Evolutionary conservation across 2,113 vertebrate species (phyloP).

Genomic region (Cynoglossus semilaevis): DNA sequence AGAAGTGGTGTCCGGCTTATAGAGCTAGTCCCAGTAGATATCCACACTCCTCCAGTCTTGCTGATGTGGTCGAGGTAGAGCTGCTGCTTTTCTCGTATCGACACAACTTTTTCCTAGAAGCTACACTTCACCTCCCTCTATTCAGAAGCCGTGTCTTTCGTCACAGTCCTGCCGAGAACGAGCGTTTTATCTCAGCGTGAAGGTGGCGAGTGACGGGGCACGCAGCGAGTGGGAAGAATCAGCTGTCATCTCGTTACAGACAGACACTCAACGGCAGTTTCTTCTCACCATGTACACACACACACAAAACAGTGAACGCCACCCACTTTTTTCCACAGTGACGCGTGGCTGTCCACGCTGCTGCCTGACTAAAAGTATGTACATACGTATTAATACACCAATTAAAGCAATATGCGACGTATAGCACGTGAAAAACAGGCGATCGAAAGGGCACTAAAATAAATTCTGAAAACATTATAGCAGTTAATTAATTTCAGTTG

Average conservation of each 20-base stretch:
- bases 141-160: neutral
- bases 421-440: too few species aligned
- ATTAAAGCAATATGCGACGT: too few species aligned
- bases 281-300: constrained; percentile 63
- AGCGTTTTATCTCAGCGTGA: neutral
- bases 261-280: constrained; percentile 8
- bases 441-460: too few species aligned
- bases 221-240: constrained; percentile 32
- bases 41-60: constrained; percentile 34
- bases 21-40: constrained; percentile 40
- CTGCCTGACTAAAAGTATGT: constrained; percentile 69
- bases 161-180: neutral
- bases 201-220: neutral
- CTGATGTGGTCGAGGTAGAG: constrained; percentile 12
- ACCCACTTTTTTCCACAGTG: constrained; percentile 58
- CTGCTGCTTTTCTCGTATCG: constrained; percentile 10
- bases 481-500: too few species aligned
- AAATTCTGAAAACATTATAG: too few species aligned
- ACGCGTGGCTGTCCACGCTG: constrained; percentile 42
- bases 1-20: neutral
- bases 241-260: constrained; percentile 72
- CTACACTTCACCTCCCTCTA: constrained; percentile 12
- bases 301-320: constrained; percentile 60
- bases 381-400: neutral
- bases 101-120: constrained; percentile 33